These are phyloP conservation scores for Casuarius casuarius DNA, from an alignment of 2,113 vertebrate species.

Conservation along the genomic window DNA sequence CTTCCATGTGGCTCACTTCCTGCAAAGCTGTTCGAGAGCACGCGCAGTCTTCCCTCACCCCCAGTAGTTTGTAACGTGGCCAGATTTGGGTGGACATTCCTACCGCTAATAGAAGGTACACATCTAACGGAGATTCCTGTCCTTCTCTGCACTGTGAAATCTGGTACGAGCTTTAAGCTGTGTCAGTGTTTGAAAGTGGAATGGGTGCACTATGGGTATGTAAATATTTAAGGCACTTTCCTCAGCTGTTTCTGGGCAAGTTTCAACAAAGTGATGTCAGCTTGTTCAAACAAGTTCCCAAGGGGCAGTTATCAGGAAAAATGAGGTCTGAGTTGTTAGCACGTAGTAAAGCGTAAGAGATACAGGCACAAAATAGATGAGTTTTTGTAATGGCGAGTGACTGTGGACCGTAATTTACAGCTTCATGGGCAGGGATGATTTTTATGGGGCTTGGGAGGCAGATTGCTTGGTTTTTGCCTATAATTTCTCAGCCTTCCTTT, in stretches of 20 bases:
- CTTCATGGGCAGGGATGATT: neutral
- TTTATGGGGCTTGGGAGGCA: neutral
- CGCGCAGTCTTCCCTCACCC: fast-evolving
- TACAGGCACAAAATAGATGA: neutral
- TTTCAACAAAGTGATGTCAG: fast-evolving
- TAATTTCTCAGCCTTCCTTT: neutral
- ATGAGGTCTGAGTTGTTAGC: neutral
- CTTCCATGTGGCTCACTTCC: fast-evolving
- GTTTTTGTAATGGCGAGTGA: neutral
- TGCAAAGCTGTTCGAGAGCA: fast-evolving
- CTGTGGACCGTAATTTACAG: neutral
- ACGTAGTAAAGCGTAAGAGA: neutral
- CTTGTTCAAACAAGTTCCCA: neutral
- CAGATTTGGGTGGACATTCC: fast-evolving
- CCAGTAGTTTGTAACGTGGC: fast-evolving
- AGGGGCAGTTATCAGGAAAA: neutral
- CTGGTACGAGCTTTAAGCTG: fast-evolving
- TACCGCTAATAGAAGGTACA: fast-evolving
- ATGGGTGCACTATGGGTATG: neutral
- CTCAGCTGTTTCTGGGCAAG: neutral
- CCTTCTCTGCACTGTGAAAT: neutral
- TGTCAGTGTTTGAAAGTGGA: neutral
- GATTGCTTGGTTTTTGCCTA: neutral
- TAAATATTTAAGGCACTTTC: neutral
- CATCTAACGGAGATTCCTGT: neutral